Evolutionary conservation across 2,888 invertebrate species (phyloP), one percentile per base, ranked within the genome.

Genomic region (Phalera bucephala): DNA sequence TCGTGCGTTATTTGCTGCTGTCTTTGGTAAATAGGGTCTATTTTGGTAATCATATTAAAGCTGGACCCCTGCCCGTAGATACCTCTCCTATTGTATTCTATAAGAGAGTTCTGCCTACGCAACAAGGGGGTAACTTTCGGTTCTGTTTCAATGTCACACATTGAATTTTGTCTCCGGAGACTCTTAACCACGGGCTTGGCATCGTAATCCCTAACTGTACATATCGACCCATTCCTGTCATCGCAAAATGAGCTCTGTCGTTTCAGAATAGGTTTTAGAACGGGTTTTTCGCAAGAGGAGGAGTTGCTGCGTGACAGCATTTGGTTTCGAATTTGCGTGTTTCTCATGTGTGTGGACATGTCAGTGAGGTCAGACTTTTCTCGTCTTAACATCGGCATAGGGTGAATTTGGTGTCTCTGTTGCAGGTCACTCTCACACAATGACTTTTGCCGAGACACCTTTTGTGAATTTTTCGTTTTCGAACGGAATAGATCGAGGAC

Each of bases 1-100:
- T 90, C 90, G 39, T 90, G 89, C 64, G 85, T 87, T 37, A 70
- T 74, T 70, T 89, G 88, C 46, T 86, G 84, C 39, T 83, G 85
- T 80, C 90, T 86, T 87, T 90, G 90, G 86, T 90, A 91, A 60
- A 90, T 85, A 27, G 90, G 90, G 60, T 91, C 90, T 78, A 91
- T 91, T 80, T 89, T 89, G 72, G 90, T 90, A 58, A 91, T 90
- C 84, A 91, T 80, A 66, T 91, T 91, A 77, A 88, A 90, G 75
- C 71, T 85, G 51, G 77, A 66, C n/a, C 76, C 74, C 40, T 86
- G 87, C 45, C 86, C 86, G 61, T 88, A 89, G 54, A 85, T 76
- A 20, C 83, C 89, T 73, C 84, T 72, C 52, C 89, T 80, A 46
- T 87, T 89, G 64, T 90, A 89, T 49, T 91, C 90, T 55, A 91